Evolutionary conservation across 2,888 invertebrate genomes (phyloP).

Genomic region (Cinara cedri): DNA sequence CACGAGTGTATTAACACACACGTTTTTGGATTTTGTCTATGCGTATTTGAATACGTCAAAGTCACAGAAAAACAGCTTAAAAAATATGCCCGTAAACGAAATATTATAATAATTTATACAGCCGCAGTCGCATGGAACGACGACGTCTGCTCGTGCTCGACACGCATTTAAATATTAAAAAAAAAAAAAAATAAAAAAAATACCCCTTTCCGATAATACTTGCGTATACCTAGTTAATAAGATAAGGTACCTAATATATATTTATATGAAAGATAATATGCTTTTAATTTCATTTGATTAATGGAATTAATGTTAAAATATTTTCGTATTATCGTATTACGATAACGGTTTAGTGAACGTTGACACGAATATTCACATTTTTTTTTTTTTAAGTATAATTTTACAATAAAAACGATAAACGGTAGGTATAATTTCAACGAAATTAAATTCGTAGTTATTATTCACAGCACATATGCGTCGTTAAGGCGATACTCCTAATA

Average conservation of each 20-base stretch:
- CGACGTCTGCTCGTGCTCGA: neutral
- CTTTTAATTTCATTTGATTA: neutral
- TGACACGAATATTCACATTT: too few relatives aligned
- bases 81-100: neutral
- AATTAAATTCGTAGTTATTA: too few relatives aligned
- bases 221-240: neutral
- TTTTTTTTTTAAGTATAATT: too few relatives aligned
- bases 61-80: too few relatives aligned
- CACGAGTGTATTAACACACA: too few relatives aligned
- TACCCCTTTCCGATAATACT: neutral
- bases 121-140: neutral
- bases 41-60: too few relatives aligned
- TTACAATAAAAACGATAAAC: too few relatives aligned
- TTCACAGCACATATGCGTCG: too few relatives aligned
- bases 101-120: neutral
- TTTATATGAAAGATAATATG: neutral
- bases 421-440: too few relatives aligned
- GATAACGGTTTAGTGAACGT: too few relatives aligned
- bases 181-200: neutral
- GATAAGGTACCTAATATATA: neutral
- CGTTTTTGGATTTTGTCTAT: too few relatives aligned
- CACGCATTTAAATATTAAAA: neutral
- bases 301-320: constrained; percentile 9
- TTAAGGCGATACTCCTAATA: too few relatives aligned
- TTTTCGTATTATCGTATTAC: constrained; percentile 2